These are phyloP conservation scores for Aphaenogaster rudis DNA, from an alignment of 1,140 invertebrate genomes.

Conservation along the genomic window DNA sequence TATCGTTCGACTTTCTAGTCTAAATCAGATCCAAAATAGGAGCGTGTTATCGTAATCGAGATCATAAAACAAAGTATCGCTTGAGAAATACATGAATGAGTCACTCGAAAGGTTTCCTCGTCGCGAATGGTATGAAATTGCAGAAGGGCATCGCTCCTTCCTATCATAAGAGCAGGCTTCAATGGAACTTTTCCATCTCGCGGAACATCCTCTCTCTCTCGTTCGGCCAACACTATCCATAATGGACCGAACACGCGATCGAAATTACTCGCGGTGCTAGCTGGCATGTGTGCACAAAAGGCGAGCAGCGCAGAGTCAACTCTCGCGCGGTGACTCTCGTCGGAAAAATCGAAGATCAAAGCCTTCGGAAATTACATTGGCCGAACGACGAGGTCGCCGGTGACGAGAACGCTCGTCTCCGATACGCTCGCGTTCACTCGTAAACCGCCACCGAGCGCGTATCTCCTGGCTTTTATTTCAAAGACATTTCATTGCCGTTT, in stretches of 20 bases:
- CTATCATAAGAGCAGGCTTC: slow-evolving; percentile 23
- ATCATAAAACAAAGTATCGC: slow-evolving; percentile 2
- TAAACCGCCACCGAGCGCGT: slow-evolving; percentile 58
- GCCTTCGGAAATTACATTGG: slow-evolving; percentile 66
- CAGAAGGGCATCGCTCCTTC: background rate
- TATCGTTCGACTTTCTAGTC: background rate
- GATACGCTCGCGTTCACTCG: slow-evolving; percentile 59
- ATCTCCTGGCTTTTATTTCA: slow-evolving; percentile 58
- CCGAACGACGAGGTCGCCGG: slow-evolving; percentile 10
- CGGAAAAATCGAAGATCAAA: slow-evolving; percentile 72
- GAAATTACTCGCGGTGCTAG: slow-evolving; percentile 51
- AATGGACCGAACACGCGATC: slow-evolving; percentile 51
- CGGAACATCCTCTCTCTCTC: slow-evolving; percentile 17
- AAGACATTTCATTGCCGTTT: slow-evolving; percentile 68
- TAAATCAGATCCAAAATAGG: background rate
- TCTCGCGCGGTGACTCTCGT: slow-evolving; percentile 2
- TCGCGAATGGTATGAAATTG: background rate
- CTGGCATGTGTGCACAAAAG: slow-evolving; percentile 35
- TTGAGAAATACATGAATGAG: background rate
- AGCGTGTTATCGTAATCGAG: background rate
- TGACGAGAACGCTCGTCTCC: slow-evolving; percentile 5
- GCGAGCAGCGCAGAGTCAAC: slow-evolving; percentile 30
- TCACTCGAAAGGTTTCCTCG: background rate
- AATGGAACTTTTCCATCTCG: slow-evolving; percentile 44
- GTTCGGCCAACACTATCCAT: slow-evolving; percentile 18